Percentiles rank a stretch among this genome's conserved stretches.
Evolutionary conservation across 2,888 invertebrate genomes (phyloP).

Genomic region (Phorcus lineatus): DNA sequence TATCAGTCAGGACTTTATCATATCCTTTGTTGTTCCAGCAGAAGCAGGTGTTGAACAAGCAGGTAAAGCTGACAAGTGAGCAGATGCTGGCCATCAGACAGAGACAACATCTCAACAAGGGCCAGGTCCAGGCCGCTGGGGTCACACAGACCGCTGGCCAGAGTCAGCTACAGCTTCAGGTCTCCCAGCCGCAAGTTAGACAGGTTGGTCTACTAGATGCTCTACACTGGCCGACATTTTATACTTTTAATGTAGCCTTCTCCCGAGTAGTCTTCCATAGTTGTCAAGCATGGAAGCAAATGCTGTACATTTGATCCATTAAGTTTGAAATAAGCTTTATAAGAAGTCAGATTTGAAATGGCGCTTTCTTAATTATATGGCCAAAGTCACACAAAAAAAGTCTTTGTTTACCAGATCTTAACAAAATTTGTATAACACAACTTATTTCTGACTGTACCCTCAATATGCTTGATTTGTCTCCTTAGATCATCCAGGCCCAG

Average conservation of each 20-base stretch:
- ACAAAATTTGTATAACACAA: background rate
- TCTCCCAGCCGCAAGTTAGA: conserved; percentile 27
- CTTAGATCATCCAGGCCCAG: conserved; percentile 73
- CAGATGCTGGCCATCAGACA: conserved; percentile 77
- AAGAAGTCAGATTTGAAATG: too few species aligned
- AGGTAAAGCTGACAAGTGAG: conserved; percentile 77
- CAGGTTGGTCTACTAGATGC: background rate
- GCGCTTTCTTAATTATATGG: too few species aligned
- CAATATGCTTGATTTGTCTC: conserved; percentile 32
- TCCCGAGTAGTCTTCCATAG: too few species aligned
- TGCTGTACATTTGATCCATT: too few species aligned
- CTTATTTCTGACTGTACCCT: background rate
- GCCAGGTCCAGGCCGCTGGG: conserved; percentile 72
- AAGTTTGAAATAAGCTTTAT: too few species aligned
- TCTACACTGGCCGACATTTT: too few species aligned
- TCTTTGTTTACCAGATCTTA: too few species aligned
- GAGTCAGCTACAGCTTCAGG: conserved; percentile 39
- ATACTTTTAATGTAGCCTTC: too few species aligned
- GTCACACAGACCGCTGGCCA: background rate
- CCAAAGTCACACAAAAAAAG: too few species aligned
- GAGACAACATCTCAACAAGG: conserved; percentile 76
- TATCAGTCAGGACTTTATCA: too few species aligned
- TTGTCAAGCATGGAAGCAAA: too few species aligned
- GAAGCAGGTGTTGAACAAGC: conserved; percentile 31
- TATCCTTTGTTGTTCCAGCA: background rate